These are phyloP conservation scores for Zaprionus capensis DNA, from an alignment of 1,140 invertebrate species.

Conservation along the genomic window DNA sequence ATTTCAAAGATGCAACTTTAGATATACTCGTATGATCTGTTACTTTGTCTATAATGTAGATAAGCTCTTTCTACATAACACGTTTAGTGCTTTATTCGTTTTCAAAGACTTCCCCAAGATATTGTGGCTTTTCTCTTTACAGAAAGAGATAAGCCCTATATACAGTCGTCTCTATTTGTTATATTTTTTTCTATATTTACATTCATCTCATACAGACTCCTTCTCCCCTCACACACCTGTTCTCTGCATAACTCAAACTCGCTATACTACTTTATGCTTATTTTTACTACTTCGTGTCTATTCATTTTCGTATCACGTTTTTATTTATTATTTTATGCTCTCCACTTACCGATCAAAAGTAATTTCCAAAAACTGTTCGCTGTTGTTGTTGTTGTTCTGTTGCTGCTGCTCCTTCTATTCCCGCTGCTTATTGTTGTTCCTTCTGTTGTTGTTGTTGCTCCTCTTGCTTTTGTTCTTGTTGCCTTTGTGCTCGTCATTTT, in stretches of 20 bases:
- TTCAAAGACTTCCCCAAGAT: neutral
- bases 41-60: neutral
- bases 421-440: neutral
- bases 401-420: constrained; percentile 9
- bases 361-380: constrained; percentile 60
- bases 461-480: constrained; percentile 19
- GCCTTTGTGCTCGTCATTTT: neutral
- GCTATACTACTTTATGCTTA: neutral
- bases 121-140: neutral
- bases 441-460: constrained; percentile 33
- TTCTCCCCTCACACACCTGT: neutral
- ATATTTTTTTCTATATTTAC: neutral
- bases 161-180: neutral
- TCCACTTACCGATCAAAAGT: constrained; percentile 69
- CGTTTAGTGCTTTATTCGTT: neutral
- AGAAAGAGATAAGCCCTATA: neutral
- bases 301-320: constrained; percentile 11
- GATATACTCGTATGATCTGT: no score
- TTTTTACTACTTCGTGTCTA: constrained; percentile 5
- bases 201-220: no score
- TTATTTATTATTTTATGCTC: neutral
- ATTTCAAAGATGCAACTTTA: no score
- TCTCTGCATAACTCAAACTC: neutral
- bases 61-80: neutral
- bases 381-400: constrained; percentile 30